Evolutionary conservation across 2,797 vertebrate species (phyloP), one percentile per base, ranked within the genome.

Genomic region (Mus spretus): DNA sequence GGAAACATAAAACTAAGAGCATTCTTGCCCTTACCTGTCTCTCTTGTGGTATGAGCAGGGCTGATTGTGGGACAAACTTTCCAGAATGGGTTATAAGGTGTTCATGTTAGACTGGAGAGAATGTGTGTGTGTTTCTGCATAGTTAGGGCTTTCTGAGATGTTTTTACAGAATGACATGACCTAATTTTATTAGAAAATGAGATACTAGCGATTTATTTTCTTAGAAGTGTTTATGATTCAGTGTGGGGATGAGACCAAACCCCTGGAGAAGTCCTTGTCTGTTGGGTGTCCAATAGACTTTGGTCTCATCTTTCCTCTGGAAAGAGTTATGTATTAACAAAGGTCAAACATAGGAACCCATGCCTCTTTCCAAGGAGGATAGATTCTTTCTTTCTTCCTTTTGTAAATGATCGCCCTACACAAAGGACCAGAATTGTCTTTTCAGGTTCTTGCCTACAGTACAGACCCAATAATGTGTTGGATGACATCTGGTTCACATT

Each of bases 161-260:
- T 90, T 85, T 92, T 95, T 92, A 81, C 74, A 55, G 34, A 89
- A 84, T 89, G n/a, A 50, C 78, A 65, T 85, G 28, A 81, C 28
- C 59, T 53, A 72, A 92, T 74, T 91, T 89, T 88, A 83, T 89
- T 70, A 79, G 92, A 94, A 94, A 91, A 63, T 59, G 15, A 95
- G 75, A 87, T 19, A 53, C 10, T 11, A 72, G 63, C 78, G 81
- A 72, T 88, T 84, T 89, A 53, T 77, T 65, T 88, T 90, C 77
- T 89, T 10, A 59, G 53, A 93, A 37, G 57, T 47, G 24, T 70
- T 92, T 93, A 89, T 11, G n/a, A 90, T 89, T 82, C 70, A 91
- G 81, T 72, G 17, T 74, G 20, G 14, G 67, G 57, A 70, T 78
- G 82, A 90, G 88, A 72, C 26, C 50, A 28, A 89, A 59, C 22